Percentiles rank a stretch among this genome's conserved stretches.
Evolutionary conservation across 2,113 vertebrate species (phyloP).

Genomic region (Perca flavescens): DNA sequence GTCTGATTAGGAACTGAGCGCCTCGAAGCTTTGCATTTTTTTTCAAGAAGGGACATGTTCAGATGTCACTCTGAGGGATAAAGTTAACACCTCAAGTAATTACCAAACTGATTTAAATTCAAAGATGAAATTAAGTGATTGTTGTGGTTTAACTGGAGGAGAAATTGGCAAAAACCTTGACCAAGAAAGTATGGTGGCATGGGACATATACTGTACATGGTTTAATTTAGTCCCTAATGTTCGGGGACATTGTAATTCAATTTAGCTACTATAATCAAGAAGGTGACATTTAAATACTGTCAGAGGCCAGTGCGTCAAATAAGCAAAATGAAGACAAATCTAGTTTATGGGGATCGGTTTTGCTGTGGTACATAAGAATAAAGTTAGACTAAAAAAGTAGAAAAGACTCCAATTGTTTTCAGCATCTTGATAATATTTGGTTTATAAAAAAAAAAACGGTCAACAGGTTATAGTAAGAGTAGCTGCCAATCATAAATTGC

Average conservation of each 20-base stretch:
- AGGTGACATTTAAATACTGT: constrained; percentile 9
- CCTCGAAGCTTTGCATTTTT: neutral
- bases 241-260: too few relatives aligned
- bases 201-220: neutral
- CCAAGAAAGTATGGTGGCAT: neutral
- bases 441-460: neutral
- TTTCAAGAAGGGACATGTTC: neutral
- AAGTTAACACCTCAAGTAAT: constrained; percentile 22
- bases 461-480: constrained; percentile 10
- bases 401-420: neutral
- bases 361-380: too few relatives aligned
- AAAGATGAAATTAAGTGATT: neutral
- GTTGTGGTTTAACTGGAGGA: neutral
- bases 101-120: neutral
- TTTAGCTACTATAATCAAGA: neutral
- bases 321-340: too few relatives aligned
- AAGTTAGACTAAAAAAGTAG: too few relatives aligned
- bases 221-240: neutral
- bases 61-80: constrained; percentile 10
- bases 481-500: constrained; percentile 17
- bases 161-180: neutral
- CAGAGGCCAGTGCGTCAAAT: neutral
- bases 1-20: constrained; percentile 19
- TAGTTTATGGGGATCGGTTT: too few relatives aligned
- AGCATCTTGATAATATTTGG: neutral